Conservation (phyloP, 1,140 invertebrate species). For the Calliphora vicina region DNA sequence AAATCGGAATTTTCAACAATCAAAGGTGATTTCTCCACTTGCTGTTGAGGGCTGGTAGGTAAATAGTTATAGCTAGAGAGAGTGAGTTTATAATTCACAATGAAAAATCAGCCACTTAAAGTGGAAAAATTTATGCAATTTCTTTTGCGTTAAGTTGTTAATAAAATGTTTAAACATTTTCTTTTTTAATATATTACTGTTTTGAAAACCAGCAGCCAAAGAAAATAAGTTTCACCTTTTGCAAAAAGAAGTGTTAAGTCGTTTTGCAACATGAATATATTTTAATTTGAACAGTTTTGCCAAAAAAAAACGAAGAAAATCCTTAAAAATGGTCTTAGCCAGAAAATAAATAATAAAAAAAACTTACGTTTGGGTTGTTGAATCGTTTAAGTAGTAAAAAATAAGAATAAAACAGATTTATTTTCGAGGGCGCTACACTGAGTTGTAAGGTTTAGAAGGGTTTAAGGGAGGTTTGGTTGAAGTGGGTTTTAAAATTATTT, state of each 20-base stretch:
- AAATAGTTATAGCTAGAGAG: neutral
- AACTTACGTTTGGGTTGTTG: neutral
- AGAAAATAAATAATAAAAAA: neutral
- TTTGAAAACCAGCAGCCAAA: no score
- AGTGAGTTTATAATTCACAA: neutral
- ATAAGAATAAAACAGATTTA: neutral
- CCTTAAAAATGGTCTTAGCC: neutral
- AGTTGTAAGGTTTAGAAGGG: no score
- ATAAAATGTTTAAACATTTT: neutral
- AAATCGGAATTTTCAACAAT: neutral
- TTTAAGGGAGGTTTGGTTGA: no score
- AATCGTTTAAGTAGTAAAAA: neutral
- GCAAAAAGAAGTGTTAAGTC: neutral
- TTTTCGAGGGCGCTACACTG: neutral
- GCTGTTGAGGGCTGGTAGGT: no score
- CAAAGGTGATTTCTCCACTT: neutral
- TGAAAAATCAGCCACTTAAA: neutral
- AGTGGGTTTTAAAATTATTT: no score
- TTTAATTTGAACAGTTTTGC: neutral
- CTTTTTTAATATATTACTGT: no score
- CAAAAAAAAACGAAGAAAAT: neutral
- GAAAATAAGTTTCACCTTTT: neutral
- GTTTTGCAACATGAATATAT: neutral
- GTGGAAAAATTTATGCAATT: neutral
- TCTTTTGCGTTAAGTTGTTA: neutral